phyloP scores from a whole-genome alignment of 2,113 vertebrate species.

The Crocuta crocuta region DNA sequence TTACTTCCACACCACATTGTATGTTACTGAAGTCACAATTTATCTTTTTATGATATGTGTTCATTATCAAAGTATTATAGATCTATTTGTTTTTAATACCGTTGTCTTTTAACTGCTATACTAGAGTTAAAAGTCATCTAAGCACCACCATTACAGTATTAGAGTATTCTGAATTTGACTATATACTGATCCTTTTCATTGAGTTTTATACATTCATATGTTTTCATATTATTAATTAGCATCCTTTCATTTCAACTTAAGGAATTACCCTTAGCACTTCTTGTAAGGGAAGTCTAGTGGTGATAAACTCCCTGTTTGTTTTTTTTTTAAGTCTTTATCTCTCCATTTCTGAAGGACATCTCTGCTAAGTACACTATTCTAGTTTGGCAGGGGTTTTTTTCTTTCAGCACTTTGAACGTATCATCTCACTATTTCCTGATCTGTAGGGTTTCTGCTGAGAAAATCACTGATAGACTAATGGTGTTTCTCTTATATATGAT shows the following conservation, averaged over 20 bases:
- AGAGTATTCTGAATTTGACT: background rate
- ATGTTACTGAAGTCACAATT: background rate
- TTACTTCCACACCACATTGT: background rate
- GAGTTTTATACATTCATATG: background rate
- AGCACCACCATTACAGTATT: background rate
- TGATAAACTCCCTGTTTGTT: background rate
- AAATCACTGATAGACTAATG: background rate
- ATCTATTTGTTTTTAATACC: background rate
- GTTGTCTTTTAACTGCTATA: background rate
- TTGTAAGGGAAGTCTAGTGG: background rate
- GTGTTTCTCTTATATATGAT: background rate
- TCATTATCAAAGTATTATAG: background rate
- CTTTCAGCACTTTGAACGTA: background rate
- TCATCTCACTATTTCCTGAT: background rate
- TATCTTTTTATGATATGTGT: background rate
- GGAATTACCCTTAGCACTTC: background rate
- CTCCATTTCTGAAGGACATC: background rate
- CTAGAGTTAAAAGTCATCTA: background rate
- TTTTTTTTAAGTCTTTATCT: background rate
- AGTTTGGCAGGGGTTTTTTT: background rate
- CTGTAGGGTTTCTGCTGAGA: background rate
- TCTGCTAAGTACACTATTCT: background rate
- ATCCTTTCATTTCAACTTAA: background rate
- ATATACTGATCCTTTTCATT: background rate
- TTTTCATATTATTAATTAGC: background rate